Base-by-base conservation (phyloP, 2,797 vertebrate genomes). In the Coranthus polyacanthus region DNA sequence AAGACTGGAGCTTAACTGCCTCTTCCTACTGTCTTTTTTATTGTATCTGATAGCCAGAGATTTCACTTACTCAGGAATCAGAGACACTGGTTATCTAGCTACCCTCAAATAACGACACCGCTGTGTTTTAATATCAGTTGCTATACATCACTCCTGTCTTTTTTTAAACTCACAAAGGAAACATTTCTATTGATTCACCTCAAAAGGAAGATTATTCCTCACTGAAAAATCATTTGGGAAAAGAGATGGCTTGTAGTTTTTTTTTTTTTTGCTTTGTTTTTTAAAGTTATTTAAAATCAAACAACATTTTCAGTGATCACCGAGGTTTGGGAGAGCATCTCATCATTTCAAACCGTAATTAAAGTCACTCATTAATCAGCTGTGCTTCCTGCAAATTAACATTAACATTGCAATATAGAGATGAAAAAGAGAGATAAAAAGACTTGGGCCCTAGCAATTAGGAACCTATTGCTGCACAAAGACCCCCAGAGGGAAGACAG, bases 381-480 rank as follows among this genome's bases (percentile, higher is more conserved):
- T 37, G 38, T 39, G 47, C 61, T 75, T 75, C 70, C 56, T 59
- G 68, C 71, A 84, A 80, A 87, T 89, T 83, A 83, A 63, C 84
- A 83, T 83, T 85, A 85, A 78, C 78, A 78, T 75, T 69, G 78
- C 79, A 85, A 76, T 71, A 82, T 61, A 59, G 72, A 79, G 83
- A 88, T 90, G 53, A 76, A 83, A 88, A 81, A 41, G 61, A 56
- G 32, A 77, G 65, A 89, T 78, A 80, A 84, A 79, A 87, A 75
- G 66, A 74, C 53, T 26, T 41, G 26, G 60, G 62, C 78, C 68
- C 36, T 22, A 12, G 84, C 89, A 93, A 91, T 91, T 90, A 89
- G 83, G 74, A 81, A 81, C 71, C 72, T 82, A 84, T 88, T 85
- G 88, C 85, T 58, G 85, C 83, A 78, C 77, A 83, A 83, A 87